A percentile compares a stretch with the other conserved stretches of the same genome.
phyloP scores from a whole-genome alignment of 2,888 invertebrate genomes.

The Tachina lurida region DNA sequence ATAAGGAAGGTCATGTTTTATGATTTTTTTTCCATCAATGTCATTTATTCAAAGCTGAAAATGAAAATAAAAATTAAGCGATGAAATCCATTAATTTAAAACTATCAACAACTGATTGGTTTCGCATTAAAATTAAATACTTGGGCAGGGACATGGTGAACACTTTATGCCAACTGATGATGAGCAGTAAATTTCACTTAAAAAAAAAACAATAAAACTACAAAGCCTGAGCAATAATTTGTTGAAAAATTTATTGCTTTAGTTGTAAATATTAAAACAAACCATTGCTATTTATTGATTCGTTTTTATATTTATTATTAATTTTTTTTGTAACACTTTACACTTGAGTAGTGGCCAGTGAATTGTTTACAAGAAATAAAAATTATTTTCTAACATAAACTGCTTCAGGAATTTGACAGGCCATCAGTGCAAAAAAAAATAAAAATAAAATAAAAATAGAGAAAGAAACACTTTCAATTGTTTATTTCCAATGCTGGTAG shows the following conservation, averaged over 20 bases:
- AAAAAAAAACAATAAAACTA: constrained; percentile 8
- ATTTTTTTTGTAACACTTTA: constrained; percentile 5
- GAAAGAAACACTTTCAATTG: not conserved
- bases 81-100: constrained; percentile 36
- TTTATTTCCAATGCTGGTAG: not conserved
- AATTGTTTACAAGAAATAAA: constrained; percentile 10
- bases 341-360: not conserved
- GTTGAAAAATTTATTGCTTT: constrained; percentile 26
- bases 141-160: constrained; percentile 3
- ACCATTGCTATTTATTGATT: not conserved
- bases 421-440: constrained; percentile 15
- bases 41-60: not conserved
- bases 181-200: constrained; percentile 1
- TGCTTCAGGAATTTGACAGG: constrained; percentile 51
- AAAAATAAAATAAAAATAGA: not conserved
- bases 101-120: constrained; percentile 20
- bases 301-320: not conserved
- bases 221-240: not conserved
- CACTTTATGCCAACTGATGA: not conserved
- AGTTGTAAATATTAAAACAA: not conserved
- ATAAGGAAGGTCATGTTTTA: constrained; percentile 2
- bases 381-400: constrained; percentile 28
- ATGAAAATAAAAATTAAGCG: not conserved
- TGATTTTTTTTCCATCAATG: constrained; percentile 14
- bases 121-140: constrained; percentile 14